Conservation (phyloP, 2,888 invertebrate genomes). For the Periphyllus acericola region DNA sequence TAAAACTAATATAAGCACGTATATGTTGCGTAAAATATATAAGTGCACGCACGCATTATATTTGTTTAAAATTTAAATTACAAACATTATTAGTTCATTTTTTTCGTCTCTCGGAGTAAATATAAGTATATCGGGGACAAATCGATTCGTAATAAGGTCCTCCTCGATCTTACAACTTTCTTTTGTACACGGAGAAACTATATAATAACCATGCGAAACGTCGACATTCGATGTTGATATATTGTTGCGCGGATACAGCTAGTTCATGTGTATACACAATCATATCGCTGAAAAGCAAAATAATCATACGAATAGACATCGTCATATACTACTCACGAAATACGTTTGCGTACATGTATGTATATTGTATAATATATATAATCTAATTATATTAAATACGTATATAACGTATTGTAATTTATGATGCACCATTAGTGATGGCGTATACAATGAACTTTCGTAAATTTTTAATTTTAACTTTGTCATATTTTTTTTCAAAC, state of each 20-base stretch:
- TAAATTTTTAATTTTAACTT: too few relatives aligned
- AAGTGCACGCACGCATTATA: not conserved
- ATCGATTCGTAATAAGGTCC: not conserved
- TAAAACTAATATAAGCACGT: not conserved
- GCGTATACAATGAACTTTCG: too few relatives aligned
- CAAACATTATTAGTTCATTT: not conserved
- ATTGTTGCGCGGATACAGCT: conserved; percentile 23
- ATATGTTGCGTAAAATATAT: not conserved
- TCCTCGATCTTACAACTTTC: conserved; percentile 26
- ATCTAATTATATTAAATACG: too few relatives aligned
- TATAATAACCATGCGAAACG: not conserved
- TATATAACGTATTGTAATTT: too few relatives aligned
- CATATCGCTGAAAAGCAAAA: not conserved
- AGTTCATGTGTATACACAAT: not conserved
- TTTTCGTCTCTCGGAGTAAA: not conserved
- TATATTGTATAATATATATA: too few relatives aligned
- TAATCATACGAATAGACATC: not conserved
- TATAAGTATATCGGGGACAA: not conserved
- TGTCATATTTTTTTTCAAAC: too few relatives aligned
- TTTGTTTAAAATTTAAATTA: conserved; percentile 8
- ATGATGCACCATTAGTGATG: too few relatives aligned
- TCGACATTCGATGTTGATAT: conserved; percentile 23
- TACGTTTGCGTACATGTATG: too few relatives aligned
- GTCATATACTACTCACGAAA: not conserved
- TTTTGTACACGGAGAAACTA: not conserved